Conservation (phyloP, 1,140 invertebrate genomes). For the Thereuonema tuberculata region DNA sequence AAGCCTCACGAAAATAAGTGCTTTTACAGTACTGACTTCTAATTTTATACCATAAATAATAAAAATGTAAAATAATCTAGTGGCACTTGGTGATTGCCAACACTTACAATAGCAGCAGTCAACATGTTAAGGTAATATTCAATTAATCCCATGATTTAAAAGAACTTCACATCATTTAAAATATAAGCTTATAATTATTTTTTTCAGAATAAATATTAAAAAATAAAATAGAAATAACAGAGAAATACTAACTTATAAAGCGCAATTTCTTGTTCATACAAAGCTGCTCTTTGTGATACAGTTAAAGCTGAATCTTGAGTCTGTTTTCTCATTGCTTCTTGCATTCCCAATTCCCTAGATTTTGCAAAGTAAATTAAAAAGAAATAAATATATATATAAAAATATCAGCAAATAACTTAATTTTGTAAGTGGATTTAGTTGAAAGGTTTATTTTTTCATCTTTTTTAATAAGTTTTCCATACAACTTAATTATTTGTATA, state of each 20-base stretch:
- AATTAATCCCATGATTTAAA: not conserved
- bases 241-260: slow-evolving; percentile 6
- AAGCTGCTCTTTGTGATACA: not conserved
- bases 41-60: too few species aligned
- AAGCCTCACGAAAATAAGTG: too few species aligned
- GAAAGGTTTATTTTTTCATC: too few species aligned
- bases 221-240: not conserved
- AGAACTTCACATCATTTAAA: not conserved
- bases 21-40: too few species aligned
- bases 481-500: too few species aligned
- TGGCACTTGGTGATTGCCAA: too few species aligned
- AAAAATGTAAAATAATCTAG: too few species aligned
- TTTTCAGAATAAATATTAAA: slow-evolving; percentile 8
- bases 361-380: slow-evolving; percentile 17
- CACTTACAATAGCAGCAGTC: not conserved
- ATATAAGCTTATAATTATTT: not conserved
- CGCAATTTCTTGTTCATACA: slow-evolving; percentile 7
- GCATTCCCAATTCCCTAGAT: slow-evolving; percentile 54
- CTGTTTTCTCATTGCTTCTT: slow-evolving; percentile 65
- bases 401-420: too few species aligned
- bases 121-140: not conserved
- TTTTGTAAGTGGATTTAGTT: too few species aligned
- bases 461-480: not conserved
- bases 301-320: slow-evolving; percentile 45
- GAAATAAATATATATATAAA: not conserved